Percentiles rank a stretch among this genome's conserved stretches.
Conservation (phyloP, 92 coral and sea anemone species). For the Porites divaricata region DNA sequence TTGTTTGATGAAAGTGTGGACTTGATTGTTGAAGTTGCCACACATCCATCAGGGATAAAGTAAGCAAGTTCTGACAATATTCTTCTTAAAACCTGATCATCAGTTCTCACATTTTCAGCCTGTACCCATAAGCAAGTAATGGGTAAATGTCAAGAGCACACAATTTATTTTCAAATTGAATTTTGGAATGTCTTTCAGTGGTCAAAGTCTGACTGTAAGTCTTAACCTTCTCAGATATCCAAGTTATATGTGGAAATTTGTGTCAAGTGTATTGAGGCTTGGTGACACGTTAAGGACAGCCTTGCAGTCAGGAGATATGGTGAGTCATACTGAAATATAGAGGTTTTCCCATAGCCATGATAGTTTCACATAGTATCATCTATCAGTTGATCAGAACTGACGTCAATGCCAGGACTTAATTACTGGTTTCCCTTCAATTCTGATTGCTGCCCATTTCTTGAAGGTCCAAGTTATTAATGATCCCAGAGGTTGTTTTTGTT, state of each 20-base stretch:
- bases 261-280: slow-evolving; percentile 66
- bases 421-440: too few relatives aligned
- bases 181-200: too few relatives aligned
- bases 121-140: too few relatives aligned
- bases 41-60: slow-evolving; percentile 87
- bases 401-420: too few relatives aligned
- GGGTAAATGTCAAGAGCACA: too few relatives aligned
- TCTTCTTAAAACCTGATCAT: neutral
- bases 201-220: neutral
- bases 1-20: slow-evolving; percentile 91
- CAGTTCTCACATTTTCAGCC: neutral
- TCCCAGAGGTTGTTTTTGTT: too few relatives aligned
- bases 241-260: slow-evolving; percentile 84
- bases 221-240: slow-evolving; percentile 60
- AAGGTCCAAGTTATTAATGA: too few relatives aligned
- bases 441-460: too few relatives aligned
- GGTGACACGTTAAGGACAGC: slow-evolving; percentile 74
- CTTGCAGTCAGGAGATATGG: slow-evolving; percentile 81
- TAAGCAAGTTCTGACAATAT: slow-evolving; percentile 9
- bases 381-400: too few relatives aligned
- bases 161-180: too few relatives aligned
- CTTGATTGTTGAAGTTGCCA: slow-evolving; percentile 82
- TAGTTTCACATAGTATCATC: too few relatives aligned
- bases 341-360: too few relatives aligned
- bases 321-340: slow-evolving; percentile 32